Evolutionary conservation across 2,888 invertebrate species (phyloP).

Genomic region (Gastrophysa polygoni): DNA sequence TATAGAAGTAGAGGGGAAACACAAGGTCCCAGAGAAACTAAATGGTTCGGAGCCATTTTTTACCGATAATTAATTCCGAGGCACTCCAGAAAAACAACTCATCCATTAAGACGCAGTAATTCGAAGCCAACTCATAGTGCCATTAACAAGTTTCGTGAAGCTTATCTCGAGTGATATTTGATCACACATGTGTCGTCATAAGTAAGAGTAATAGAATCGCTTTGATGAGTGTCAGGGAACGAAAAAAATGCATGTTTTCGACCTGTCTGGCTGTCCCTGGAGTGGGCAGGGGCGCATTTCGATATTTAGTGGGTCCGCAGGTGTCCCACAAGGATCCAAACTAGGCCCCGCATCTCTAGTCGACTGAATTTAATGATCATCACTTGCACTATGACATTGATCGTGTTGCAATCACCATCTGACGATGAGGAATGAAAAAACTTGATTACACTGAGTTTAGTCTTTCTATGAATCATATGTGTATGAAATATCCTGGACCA

Average conservation of each 20-base stretch:
- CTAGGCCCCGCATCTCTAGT: not conserved
- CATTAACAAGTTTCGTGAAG: conserved; percentile 50
- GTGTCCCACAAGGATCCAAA: not conserved
- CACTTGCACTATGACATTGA: too few species aligned
- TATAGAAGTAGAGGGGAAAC: conserved; percentile 28
- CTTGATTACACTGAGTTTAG: too few species aligned
- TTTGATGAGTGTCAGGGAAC: conserved; percentile 15
- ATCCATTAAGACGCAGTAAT: conserved; percentile 55
- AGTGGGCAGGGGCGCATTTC: conserved; percentile 11
- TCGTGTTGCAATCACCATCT: too few species aligned
- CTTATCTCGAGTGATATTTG: conserved; percentile 48
- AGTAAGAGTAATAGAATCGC: conserved; percentile 42
- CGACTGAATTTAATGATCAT: too few species aligned
- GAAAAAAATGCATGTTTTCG: conserved; percentile 30
- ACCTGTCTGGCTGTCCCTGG: conserved; percentile 22
- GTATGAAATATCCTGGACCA: not conserved
- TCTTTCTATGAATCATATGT: not conserved
- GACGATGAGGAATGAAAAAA: too few species aligned
- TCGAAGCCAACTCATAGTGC: conserved; percentile 51
- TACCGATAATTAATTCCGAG: conserved; percentile 55
- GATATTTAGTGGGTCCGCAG: not conserved
- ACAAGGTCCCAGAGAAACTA: conserved; percentile 30
- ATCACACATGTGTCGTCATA: conserved; percentile 51
- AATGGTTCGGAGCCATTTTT: conserved; percentile 37
- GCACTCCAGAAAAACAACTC: conserved; percentile 56